Evolutionary conservation across 2,888 invertebrate species (phyloP), one percentile per base, ranked within the genome.

Genomic region (Lasioglossum lativentre): DNA sequence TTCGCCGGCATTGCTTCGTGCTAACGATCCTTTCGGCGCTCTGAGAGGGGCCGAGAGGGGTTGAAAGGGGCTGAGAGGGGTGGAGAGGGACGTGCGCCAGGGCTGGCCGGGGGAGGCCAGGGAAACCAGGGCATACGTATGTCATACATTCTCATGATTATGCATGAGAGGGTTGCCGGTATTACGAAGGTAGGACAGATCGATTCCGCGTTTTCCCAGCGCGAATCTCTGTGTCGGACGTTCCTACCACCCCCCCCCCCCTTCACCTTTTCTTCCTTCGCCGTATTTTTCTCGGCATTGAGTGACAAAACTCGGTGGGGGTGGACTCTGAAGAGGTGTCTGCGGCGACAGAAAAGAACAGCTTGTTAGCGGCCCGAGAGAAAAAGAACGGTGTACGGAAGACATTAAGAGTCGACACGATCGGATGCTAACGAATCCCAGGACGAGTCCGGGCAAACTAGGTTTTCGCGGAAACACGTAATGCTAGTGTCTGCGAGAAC

Each of bases 71-170:
- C 38, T 47, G 47, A 23, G 19, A 23, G 19, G 70, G 23, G 23
- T 72, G 73, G 80, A 45, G 42, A 45, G 45, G 27, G 86, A 63
- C 23, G 72, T 71, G 27, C n/a, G 40, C 80, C 71, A 40, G 73
- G 63, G 75, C 75, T 81, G n/a, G 87, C 68, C 30, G 73, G 78
- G n/a, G 80, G 72, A 45, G 81, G 56, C 73, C 75, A 86, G 80
- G 89, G 88, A 88, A 91, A 90, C 81, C 88, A 78, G 91, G 90
- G 90, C 91, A 89, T 92, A 91, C 90, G 92, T 93, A 90, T 93
- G 91, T 91, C 92, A 92, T 92, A 93, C 89, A 92, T 89, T 90
- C 92, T 93, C 92, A 93, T 93, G 93, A 93, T 93, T 93, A 93
- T 94, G 93, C 92, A 93, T 93, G 93, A 93, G 91, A 90, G 91